Percentiles rank a stretch among this genome's conserved stretches.
phyloP scores from a whole-genome alignment of 2,113 vertebrate species.

The Macaca mulatta region DNA sequence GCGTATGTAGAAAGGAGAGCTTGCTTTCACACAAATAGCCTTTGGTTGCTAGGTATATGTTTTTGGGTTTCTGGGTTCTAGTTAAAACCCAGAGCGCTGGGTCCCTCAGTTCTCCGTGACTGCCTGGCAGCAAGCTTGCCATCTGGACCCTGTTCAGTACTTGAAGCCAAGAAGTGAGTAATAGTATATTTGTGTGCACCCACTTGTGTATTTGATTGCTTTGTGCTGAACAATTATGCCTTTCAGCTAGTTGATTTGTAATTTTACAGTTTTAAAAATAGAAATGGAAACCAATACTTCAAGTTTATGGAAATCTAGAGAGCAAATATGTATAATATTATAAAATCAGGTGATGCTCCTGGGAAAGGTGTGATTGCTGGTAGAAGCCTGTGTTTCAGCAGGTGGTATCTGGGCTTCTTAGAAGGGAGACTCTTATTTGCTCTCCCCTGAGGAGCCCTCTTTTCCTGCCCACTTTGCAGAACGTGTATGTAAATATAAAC shows the following conservation, averaged over 20 bases:
- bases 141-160: neutral
- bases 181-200: neutral
- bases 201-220: neutral
- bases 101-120: neutral
- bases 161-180: neutral
- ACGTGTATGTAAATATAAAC: constrained; percentile 99
- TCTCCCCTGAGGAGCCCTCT: neutral
- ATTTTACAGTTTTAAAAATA: constrained; percentile 14
- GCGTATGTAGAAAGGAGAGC: neutral
- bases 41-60: neutral
- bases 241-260: neutral
- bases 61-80: constrained; percentile 43
- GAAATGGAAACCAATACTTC: neutral
- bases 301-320: neutral
- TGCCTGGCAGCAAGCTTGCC: neutral
- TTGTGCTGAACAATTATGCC: neutral
- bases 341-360: neutral
- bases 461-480: constrained; percentile 82
- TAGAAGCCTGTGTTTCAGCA: neutral
- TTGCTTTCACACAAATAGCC: constrained; percentile 32
- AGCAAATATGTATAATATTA: neutral
- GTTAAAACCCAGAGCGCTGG: neutral
- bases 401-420: neutral
- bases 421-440: neutral
- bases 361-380: neutral